Conservation (phyloP, 2,797 vertebrate species). For the Lagorchestes hirsutus region DNA sequence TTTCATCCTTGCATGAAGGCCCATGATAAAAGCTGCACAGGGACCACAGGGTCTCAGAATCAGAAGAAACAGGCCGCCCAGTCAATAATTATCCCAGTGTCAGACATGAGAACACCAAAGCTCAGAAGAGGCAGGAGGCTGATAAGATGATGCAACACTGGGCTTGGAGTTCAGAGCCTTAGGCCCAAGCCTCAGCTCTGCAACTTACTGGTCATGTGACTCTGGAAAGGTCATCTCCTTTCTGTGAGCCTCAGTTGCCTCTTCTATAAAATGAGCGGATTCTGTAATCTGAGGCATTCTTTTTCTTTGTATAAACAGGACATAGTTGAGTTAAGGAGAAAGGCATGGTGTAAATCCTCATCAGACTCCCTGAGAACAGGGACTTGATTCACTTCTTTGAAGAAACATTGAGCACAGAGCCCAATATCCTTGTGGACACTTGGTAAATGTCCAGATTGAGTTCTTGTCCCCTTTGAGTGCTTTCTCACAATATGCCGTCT, state of each 20-base stretch:
- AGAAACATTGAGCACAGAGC: background rate
- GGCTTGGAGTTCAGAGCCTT: background rate
- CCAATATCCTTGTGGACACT: background rate
- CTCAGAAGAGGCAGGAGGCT: background rate
- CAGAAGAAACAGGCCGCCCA: background rate
- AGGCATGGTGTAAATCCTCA: constrained; percentile 41
- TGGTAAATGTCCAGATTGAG: background rate
- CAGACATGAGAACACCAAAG: background rate
- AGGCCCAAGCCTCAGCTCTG: background rate
- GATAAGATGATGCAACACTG: background rate
- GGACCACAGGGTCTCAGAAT: background rate
- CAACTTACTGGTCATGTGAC: background rate
- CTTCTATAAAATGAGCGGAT: background rate
- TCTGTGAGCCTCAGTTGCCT: background rate
- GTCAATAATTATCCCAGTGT: background rate
- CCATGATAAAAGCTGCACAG: background rate
- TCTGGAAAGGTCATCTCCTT: background rate
- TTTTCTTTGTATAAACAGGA: constrained; percentile 29
- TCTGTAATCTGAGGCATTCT: constrained; percentile 19
- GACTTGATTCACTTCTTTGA: background rate
- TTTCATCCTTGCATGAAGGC: background rate
- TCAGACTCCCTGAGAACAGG: constrained; percentile 16
- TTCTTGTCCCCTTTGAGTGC: background rate
- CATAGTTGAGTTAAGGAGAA: constrained; percentile 29
- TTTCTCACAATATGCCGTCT: background rate